Evolutionary conservation across 1,140 invertebrate genomes (phyloP).

Genomic region (Patella vulgata): DNA sequence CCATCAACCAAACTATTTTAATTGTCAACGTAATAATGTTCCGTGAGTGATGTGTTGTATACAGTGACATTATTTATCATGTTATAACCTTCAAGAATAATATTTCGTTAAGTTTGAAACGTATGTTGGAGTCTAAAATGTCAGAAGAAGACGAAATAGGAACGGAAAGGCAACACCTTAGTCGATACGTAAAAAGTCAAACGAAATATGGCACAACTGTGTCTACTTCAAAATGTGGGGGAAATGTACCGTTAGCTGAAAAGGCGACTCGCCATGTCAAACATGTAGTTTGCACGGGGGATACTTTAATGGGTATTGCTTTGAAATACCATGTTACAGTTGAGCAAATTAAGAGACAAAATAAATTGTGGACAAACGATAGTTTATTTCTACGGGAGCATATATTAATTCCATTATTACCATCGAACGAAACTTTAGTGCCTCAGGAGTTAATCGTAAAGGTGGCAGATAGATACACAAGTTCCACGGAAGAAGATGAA

Average conservation of each 20-base stretch:
- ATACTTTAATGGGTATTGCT: slow-evolving; percentile 17
- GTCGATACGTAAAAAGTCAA: slow-evolving; percentile 81
- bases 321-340: slow-evolving; percentile 24
- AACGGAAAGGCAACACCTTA: slow-evolving; percentile 85
- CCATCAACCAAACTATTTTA: too few species aligned
- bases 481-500: slow-evolving; percentile 14
- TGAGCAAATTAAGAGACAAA: slow-evolving; percentile 38
- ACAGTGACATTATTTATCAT: too few species aligned
- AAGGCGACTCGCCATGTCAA: slow-evolving; percentile 14
- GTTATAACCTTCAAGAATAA: too few species aligned
- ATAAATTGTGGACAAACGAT: slow-evolving; percentile 58
- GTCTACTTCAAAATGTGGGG: slow-evolving; percentile 6
- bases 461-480: slow-evolving; percentile 17
- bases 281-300: slow-evolving; percentile 12
- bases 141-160: slow-evolving; percentile 68
- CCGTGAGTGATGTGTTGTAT: too few species aligned
- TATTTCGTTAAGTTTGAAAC: too few species aligned
- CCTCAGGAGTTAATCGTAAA: slow-evolving; percentile 27
- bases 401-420: slow-evolving; percentile 45
- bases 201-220: slow-evolving; percentile 89
- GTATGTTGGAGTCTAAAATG: too few species aligned
- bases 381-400: slow-evolving; percentile 49
- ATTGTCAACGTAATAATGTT: too few species aligned
- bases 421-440: slow-evolving; percentile 40
- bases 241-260: too few species aligned